Base-by-base conservation (phyloP, 1,140 invertebrate genomes). In the Chrysomallon squamiferum region DNA sequence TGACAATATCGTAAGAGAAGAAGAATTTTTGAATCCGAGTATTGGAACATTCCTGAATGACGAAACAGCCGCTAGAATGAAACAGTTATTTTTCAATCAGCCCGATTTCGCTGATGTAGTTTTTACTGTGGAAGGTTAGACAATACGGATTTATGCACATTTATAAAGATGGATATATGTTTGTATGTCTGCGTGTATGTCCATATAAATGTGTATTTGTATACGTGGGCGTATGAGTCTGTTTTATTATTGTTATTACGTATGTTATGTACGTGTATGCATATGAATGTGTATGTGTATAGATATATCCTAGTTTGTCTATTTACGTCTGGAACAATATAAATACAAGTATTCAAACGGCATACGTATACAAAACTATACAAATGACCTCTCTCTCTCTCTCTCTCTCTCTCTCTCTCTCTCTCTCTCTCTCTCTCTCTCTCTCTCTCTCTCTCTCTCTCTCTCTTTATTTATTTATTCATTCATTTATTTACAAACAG, bases 1-100 rank as follows among this genome's bases (percentile, higher is more conserved):
- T 62, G 43, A 57, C 30, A 84, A 84, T 49, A 60, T 75, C 25
- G 9, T 72, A 9, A 78, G 65, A 9, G 79, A 82, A 11, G 72
- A 83, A 58, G 82, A 84, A 9, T 81, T 82, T 54, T 65, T 84
- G 15, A 84, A 84, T 60, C 82, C 82, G 3, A 84, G 82, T 61
- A 84, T 84, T 41, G 79, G 82, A 1, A 83, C 82, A 4, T 84
- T 70, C 59, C 71, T 83, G 7, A 82, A 77, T 69, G 81, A 84
- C 62, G 70, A 77, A 50, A 80, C 77, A 0, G 82, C 75, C 32
- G 68, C 77, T 15, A 70, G 63, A 49, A 76, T 84, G 72, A 84
- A 84, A 63, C 35, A 78, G 20, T 38, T 82, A 5, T 82, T 77
- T 47, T 70, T 82, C n/a, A 81, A 83, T 49, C 58, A 81, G 43